Conservation (phyloP, 2,888 invertebrate genomes). For the Conops quadrifasciatus region DNA sequence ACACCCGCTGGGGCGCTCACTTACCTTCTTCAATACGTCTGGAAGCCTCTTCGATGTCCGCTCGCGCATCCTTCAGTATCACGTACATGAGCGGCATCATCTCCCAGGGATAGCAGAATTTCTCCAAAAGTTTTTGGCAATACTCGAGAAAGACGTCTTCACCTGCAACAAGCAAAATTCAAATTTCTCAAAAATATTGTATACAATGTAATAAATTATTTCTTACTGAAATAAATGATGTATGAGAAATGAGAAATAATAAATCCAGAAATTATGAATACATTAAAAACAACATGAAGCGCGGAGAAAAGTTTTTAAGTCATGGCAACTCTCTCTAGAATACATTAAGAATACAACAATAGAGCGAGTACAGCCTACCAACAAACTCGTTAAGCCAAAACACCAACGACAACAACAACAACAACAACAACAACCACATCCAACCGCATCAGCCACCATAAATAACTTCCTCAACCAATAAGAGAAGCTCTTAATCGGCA, state of each 20-base stretch:
- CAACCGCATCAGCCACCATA: not conserved
- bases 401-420: not conserved
- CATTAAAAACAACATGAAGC: too few relatives aligned
- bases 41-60: conserved; percentile 79
- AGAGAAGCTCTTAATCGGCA: not conserved
- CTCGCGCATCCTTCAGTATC: conserved; percentile 79
- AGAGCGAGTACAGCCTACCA: too few relatives aligned
- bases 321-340: too few relatives aligned
- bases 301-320: too few relatives aligned
- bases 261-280: too few relatives aligned
- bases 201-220: too few relatives aligned
- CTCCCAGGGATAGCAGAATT: conserved; percentile 81
- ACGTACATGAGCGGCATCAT: conserved; percentile 83
- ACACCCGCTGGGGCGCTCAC: conserved; percentile 40
- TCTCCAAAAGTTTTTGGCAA: conserved; percentile 78
- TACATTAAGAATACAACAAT: too few relatives aligned
- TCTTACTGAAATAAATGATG: too few relatives aligned
- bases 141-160: conserved; percentile 74
- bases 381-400: not conserved
- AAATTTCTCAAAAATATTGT: too few relatives aligned
- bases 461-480: not conserved
- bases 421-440: not conserved
- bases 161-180: conserved; percentile 56
- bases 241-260: too few relatives aligned
- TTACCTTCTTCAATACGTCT: conserved; percentile 80